Percentiles rank a stretch among this genome's conserved stretches.
These are phyloP conservation scores for Notocelia uddmanniana DNA, from an alignment of 2,888 invertebrate species.

Conservation along the genomic window DNA sequence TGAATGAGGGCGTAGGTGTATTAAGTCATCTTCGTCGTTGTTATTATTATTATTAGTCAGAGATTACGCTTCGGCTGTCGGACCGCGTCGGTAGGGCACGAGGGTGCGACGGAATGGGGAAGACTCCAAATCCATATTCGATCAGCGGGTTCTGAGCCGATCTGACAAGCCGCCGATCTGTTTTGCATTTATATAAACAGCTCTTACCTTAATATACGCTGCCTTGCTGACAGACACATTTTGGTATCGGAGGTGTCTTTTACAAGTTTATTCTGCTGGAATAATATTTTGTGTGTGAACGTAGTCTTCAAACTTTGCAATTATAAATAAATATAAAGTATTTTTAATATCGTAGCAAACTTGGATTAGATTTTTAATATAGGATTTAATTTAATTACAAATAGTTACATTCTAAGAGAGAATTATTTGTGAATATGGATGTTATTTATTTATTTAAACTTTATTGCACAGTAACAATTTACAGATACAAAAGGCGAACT, in stretches of 20 bases:
- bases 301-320: not conserved
- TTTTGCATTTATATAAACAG: constrained; percentile 86
- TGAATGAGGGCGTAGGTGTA: too few species aligned
- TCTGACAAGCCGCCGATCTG: constrained; percentile 85
- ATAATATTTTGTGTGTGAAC: not conserved
- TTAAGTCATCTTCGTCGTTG: constrained; percentile 25
- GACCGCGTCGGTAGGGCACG: constrained; percentile 72
- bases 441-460: too few species aligned
- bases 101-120: constrained; percentile 76
- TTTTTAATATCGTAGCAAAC: not conserved
- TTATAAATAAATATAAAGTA: not conserved
- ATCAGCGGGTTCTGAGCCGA: constrained; percentile 83
- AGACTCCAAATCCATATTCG: constrained; percentile 84
- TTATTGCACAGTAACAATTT: too few species aligned
- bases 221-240: constrained; percentile 60
- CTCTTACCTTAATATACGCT: constrained; percentile 77
- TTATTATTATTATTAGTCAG: constrained; percentile 61
- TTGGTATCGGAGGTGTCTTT: constrained; percentile 41
- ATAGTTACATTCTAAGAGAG: too few species aligned
- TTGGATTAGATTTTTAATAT: not conserved
- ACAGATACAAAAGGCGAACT: too few species aligned
- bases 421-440: too few species aligned
- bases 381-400: too few species aligned
- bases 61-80: constrained; percentile 83
- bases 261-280: constrained; percentile 13